Conservation (phyloP, 1,140 invertebrate genomes). For the Drosophila virilis region DNA sequence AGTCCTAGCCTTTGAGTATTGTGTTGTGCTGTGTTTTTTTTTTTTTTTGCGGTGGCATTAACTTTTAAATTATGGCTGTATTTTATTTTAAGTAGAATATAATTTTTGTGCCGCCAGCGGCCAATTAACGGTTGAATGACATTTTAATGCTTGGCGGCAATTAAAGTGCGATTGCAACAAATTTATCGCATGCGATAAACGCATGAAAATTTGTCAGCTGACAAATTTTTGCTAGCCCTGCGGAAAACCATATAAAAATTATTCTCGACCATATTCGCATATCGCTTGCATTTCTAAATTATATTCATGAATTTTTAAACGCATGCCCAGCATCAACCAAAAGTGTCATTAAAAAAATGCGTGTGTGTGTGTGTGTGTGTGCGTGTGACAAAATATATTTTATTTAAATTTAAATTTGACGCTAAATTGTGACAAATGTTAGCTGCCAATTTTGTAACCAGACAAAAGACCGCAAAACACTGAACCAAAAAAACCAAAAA, state of each 20-base stretch:
- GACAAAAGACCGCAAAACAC: constrained; percentile 65
- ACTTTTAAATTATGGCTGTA: constrained; percentile 67
- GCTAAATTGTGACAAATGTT: constrained; percentile 79
- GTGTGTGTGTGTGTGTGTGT: constrained; percentile 14
- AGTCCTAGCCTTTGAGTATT: background rate
- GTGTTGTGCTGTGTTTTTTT: no score
- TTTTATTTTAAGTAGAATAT: constrained; percentile 72
- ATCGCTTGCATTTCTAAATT: constrained; percentile 57
- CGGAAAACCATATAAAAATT: constrained; percentile 11
- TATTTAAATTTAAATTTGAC: constrained; percentile 74
- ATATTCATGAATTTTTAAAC: constrained; percentile 74
- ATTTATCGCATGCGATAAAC: constrained; percentile 67
- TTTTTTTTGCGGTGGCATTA: constrained; percentile 50
- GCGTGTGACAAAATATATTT: constrained; percentile 52
- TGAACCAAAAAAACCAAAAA: constrained; percentile 31
- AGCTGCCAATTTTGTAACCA: constrained; percentile 73
- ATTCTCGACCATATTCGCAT: constrained; percentile 24
- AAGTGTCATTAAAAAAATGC: constrained; percentile 72
- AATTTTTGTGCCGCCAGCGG: constrained; percentile 43
- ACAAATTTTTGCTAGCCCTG: constrained; percentile 45
- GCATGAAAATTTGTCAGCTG: constrained; percentile 38
- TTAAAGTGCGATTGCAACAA: constrained; percentile 58
- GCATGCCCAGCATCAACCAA: constrained; percentile 16
- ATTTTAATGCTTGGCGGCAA: constrained; percentile 71
- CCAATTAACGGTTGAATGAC: constrained; percentile 80